These are phyloP conservation scores for Lottia gigantea DNA, from an alignment of 2,888 invertebrate genomes.

Conservation along the genomic window DNA sequence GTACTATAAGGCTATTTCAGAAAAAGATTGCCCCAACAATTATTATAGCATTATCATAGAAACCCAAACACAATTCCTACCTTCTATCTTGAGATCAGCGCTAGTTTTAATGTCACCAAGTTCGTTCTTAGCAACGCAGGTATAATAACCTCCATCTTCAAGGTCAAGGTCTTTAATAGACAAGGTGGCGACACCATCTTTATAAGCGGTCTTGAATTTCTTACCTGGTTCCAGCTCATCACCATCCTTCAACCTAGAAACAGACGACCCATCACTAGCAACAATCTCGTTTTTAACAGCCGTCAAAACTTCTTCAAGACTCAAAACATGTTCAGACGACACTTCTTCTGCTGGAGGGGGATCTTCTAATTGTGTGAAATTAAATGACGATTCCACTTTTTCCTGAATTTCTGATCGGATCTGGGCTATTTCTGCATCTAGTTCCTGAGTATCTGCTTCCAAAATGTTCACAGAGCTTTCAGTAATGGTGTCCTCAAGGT, in stretches of 20 bases:
- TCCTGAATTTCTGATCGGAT: neutral
- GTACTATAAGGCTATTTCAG: too few species aligned
- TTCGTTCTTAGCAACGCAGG: constrained; percentile 61
- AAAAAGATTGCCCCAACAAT: too few species aligned
- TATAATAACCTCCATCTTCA: constrained; percentile 64
- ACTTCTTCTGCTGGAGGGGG: neutral
- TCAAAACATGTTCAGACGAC: neutral
- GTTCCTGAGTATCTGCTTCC: neutral
- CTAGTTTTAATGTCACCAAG: constrained; percentile 60
- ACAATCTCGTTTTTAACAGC: neutral
- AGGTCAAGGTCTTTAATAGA: constrained; percentile 73
- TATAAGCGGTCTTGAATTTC: constrained; percentile 64
- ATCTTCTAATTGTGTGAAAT: neutral
- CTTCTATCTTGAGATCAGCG: constrained; percentile 58
- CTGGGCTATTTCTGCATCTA: neutral
- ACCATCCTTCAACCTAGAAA: constrained; percentile 63
- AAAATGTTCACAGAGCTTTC: neutral
- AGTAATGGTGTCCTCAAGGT: neutral
- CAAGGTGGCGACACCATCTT: constrained; percentile 69
- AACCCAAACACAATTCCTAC: constrained; percentile 31
- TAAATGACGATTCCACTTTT: neutral
- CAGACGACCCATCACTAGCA: neutral
- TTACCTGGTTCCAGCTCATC: constrained; percentile 55
- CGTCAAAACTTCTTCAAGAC: neutral
- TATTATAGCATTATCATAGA: neutral